phyloP scores from a whole-genome alignment of 2,113 vertebrate species.

The Tragelaphus imberbis region DNA sequence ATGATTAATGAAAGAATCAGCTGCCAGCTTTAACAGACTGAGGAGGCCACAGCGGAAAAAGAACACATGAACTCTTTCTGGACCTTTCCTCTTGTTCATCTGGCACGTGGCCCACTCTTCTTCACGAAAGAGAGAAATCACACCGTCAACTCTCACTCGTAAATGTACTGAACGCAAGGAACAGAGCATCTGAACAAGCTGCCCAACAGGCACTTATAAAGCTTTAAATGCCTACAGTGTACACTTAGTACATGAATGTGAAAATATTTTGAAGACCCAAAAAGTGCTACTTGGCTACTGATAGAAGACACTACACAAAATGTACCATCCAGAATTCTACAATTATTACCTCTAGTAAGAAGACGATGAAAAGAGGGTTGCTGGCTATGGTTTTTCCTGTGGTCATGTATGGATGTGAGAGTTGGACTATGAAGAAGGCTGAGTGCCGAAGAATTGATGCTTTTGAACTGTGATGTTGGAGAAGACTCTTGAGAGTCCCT shows the following conservation, averaged over 20 bases:
- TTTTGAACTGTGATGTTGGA: no score
- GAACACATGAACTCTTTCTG: neutral
- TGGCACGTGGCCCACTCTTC: neutral
- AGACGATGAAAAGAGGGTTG: neutral
- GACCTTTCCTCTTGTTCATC: neutral
- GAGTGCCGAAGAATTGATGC: no score
- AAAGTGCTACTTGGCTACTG: neutral
- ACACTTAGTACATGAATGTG: neutral
- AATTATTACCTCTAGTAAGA: neutral
- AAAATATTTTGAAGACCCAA: neutral
- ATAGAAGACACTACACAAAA: neutral
- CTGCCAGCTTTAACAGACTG: neutral
- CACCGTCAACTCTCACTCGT: neutral
- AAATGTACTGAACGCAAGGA: neutral
- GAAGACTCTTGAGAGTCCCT: no score
- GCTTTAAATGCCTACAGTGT: neutral
- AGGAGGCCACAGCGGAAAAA: neutral
- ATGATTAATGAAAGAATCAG: constrained; percentile 1
- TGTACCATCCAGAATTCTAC: neutral
- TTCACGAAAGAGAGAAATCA: neutral
- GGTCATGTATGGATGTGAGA: no score
- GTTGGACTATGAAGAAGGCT: no score
- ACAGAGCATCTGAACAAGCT: neutral
- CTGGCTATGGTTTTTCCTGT: no score
- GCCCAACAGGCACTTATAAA: neutral